Evolutionary conservation across 2,113 vertebrate genomes (phyloP).

Genomic region (Alligator mississippiensis): DNA sequence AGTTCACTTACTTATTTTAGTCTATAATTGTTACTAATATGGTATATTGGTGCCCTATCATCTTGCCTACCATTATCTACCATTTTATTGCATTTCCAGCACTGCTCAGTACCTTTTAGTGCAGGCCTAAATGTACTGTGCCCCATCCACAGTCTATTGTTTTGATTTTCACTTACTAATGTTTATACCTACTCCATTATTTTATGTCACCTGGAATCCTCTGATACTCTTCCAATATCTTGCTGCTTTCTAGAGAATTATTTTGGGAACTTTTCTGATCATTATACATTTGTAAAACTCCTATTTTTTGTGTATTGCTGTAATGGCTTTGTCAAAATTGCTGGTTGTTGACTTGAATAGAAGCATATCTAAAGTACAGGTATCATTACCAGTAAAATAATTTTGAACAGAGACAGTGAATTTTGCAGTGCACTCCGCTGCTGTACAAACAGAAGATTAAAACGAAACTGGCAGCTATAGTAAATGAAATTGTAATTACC

Average conservation of each 20-base stretch:
- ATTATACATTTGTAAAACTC: neutral
- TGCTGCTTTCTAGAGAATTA: neutral
- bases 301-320: neutral
- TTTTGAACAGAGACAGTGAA: neutral
- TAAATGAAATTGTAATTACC: neutral
- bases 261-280: neutral
- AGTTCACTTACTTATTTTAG: neutral
- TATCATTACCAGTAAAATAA: neutral
- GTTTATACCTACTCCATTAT: too few species aligned
- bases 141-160: neutral
- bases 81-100: neutral
- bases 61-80: neutral
- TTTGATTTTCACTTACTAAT: too few species aligned
- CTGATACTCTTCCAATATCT: fast-evolving
- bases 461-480: neutral
- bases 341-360: neutral
- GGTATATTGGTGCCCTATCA: neutral
- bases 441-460: neutral
- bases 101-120: neutral
- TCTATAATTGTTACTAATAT: neutral
- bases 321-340: neutral
- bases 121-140: neutral
- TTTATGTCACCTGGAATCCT: neutral
- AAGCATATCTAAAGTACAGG: neutral
- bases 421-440: neutral